phyloP scores from a whole-genome alignment of 2,888 invertebrate species.

The Mechanitis messenoides region DNA sequence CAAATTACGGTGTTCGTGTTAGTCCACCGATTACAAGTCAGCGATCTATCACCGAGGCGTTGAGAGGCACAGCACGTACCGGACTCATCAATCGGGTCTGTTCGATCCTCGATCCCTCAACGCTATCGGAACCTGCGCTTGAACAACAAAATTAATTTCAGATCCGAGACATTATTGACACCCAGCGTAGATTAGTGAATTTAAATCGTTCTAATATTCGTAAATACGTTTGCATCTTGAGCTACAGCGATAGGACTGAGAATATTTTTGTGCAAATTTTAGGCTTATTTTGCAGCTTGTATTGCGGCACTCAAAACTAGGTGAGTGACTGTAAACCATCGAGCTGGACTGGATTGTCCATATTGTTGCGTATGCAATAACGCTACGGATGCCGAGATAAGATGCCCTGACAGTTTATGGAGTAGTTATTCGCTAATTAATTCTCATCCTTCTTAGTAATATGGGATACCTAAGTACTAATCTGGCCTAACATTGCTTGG shows the following conservation, averaged over 20 bases:
- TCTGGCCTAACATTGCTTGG: slow-evolving; percentile 24
- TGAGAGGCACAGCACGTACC: slow-evolving; percentile 62
- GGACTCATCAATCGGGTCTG: slow-evolving; percentile 62
- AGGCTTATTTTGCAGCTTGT: not conserved
- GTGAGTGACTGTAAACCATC: slow-evolving; percentile 12
- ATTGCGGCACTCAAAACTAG: slow-evolving; percentile 5
- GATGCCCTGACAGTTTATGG: slow-evolving; percentile 23
- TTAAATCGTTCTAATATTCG: not conserved
- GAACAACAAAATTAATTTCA: slow-evolving; percentile 60
- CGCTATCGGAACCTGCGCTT: slow-evolving; percentile 55
- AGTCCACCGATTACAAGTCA: slow-evolving; percentile 69
- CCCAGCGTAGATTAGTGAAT: not conserved
- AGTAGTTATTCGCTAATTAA: slow-evolving; percentile 30
- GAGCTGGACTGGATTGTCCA: slow-evolving; percentile 7
- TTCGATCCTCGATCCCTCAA: slow-evolving; percentile 64
- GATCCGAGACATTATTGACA: slow-evolving; percentile 2
- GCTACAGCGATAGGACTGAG: not conserved
- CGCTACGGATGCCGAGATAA: slow-evolving; percentile 23
- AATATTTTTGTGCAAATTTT: not conserved
- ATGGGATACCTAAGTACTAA: slow-evolving; percentile 27
- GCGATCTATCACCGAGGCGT: slow-evolving; percentile 64
- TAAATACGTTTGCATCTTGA: not conserved
- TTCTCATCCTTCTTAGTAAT: slow-evolving; percentile 23
- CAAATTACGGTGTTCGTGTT: slow-evolving; percentile 63
- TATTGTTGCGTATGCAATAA: slow-evolving; percentile 22